Evolutionary conservation across 2,888 invertebrate species (phyloP), one percentile per base, ranked within the genome.

Genomic region (Neoascia interrupta): DNA sequence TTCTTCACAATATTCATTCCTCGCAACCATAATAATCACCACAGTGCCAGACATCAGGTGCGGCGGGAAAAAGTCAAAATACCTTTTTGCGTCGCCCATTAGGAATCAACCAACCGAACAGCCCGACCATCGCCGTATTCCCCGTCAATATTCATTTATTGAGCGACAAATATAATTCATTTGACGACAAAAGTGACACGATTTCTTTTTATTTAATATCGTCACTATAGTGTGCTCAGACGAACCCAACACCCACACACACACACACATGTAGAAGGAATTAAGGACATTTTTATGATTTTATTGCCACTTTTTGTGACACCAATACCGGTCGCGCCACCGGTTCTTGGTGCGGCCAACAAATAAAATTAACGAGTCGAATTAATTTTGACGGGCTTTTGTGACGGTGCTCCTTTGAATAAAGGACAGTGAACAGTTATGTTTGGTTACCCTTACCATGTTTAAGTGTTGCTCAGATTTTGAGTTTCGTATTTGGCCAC

Each of bases 121-220:
- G 51, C 60, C 16, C 43, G n/a, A n/a, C n/a, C n/a, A n/a, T n/a
- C 13, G 39, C 11, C 37, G 51, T 51, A 26, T 47, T 51, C 70
- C 21, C 43, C 63, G 56, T 63, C 63, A 63, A 75, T 66, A 69
- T 56, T n/a, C 54, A 63, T 70, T 70, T 63, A 75, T 75, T 56
- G 75, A 75, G 75, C 63, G 49, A 49, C 75, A 75, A 75, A 75
- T n/a, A n/a, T 75, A 70, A 75, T 63, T 70, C 63, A 63, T 75
- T 75, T 75, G 70, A 75, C 23, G 70, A 63, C 70, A 75, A 70
- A 75, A 75, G 56, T 63, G 75, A 75, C 75, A 70, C 63, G 75
- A 75, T 75, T 75, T 36, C 60, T 53, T 54, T 54, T 73, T 75
- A 69, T 70, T 69, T 61, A 54, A 75, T 75, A 70, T 49, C 61